Percentiles rank a stretch among this genome's conserved stretches.
phyloP scores from a whole-genome alignment of 2,888 invertebrate genomes.

The Hypena proboscidalis region DNA sequence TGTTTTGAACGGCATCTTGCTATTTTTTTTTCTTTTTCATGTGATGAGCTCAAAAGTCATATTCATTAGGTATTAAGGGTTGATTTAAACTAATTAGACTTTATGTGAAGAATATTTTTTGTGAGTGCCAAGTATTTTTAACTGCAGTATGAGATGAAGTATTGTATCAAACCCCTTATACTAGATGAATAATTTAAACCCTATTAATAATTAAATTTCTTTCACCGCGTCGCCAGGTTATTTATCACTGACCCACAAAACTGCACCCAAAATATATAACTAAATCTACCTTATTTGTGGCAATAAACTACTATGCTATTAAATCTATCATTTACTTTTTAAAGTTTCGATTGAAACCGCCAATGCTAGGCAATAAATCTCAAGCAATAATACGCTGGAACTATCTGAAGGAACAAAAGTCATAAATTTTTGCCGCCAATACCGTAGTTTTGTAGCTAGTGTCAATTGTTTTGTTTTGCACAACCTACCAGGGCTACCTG shows the following conservation, averaged over 20 bases:
- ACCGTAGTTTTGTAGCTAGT: conserved; percentile 63
- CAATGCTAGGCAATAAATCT: conserved; percentile 10
- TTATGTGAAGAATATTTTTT: too few species aligned
- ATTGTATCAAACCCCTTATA: too few species aligned
- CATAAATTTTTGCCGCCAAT: conserved; percentile 73
- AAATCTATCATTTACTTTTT: conserved; percentile 21
- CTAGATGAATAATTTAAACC: too few species aligned
- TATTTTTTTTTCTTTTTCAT: not conserved
- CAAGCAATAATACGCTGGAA: conserved; percentile 53
- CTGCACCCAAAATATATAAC: not conserved
- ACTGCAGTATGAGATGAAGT: too few species aligned
- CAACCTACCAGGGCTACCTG: conserved; percentile 11
- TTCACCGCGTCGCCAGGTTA: too few species aligned
- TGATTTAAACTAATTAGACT: too few species aligned
- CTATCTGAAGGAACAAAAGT: conserved; percentile 75
- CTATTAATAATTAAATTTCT: too few species aligned
- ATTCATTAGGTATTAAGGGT: too few species aligned
- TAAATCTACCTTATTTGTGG: not conserved
- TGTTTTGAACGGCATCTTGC: conserved; percentile 11
- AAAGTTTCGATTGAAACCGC: conserved; percentile 31
- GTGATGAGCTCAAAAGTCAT: too few species aligned
- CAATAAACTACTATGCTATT: not conserved
- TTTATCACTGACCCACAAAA: not conserved
- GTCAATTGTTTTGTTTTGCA: conserved; percentile 73
- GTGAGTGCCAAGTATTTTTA: too few species aligned